A percentile compares a stretch with the other conserved stretches of the same genome.
Evolutionary conservation across 2,888 invertebrate species (phyloP).

Genomic region (Gryllus longicercus): DNA sequence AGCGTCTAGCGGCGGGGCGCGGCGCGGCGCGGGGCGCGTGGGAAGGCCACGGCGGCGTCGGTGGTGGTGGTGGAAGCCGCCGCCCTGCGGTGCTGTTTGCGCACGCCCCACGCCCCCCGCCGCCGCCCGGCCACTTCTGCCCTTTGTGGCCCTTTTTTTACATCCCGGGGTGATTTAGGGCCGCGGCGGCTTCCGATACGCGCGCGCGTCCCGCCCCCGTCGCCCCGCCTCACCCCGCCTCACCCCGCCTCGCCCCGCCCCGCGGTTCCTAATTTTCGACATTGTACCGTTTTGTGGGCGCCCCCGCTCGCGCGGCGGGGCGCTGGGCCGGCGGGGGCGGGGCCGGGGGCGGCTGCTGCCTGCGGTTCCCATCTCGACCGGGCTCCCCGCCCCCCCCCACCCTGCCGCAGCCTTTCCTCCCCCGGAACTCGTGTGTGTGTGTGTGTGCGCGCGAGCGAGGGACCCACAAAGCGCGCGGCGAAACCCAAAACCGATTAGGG

Average conservation of each 20-base stretch:
- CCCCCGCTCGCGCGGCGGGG: neutral
- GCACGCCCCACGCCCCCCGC: neutral
- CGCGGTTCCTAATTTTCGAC: neutral
- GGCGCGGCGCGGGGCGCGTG: neutral
- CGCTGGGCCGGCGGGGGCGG: too few relatives aligned
- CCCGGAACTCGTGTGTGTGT: neutral
- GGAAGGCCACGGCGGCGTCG: neutral
- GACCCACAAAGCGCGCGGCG: neutral
- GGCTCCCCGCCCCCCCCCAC: too few relatives aligned
- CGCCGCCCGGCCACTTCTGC: neutral
- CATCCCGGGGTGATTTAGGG: neutral
- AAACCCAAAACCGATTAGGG: neutral
- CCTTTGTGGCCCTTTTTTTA: conserved; percentile 11
- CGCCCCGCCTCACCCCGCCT: neutral
- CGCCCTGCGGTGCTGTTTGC: conserved; percentile 6
- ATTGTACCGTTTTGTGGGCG: conserved; percentile 17
- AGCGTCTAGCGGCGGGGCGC: too few relatives aligned
- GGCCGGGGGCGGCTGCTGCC: too few relatives aligned
- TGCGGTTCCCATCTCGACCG: too few relatives aligned
- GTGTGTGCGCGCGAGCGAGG: neutral
- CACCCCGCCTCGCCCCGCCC: neutral
- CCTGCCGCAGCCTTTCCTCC: too few relatives aligned
- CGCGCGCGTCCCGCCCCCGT: neutral
- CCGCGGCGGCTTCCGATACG: conserved; percentile 17
- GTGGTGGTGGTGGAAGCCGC: neutral